Base-by-base conservation (phyloP, 2,113 vertebrate genomes). In the Carollia perspicillata region DNA sequence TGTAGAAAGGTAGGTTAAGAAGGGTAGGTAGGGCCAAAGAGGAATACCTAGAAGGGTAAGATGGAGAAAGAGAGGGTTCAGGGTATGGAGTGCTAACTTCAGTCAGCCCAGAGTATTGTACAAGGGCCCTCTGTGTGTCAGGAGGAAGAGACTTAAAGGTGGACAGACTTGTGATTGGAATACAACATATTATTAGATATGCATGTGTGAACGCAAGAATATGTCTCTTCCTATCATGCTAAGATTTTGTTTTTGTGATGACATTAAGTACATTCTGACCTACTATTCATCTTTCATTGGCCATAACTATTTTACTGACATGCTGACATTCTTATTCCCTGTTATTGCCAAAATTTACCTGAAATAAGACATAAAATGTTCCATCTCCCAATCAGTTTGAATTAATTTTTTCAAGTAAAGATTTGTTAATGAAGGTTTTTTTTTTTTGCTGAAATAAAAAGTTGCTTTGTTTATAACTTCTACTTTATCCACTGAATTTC, bases 381-480 rank as follows among this genome's bases (percentile, higher is more conserved):
- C 18, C 1, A 84, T 12, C 71, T 72, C 8, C 8, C 16, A 84
- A 2, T 2, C 74, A 66, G 3, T 74, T 84, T 90, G 13, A 80
- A 81, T 86, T 69, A 89, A 77, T 66, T 95, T 91, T 75, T 83
- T 83, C n/a, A 84, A 84, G 33, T 84, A n/a, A 84, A 91, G 12
- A 87, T 90, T 85, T 77, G 20, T 78, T 92, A 69, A 79, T 85
- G 30, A 88, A 5, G 6, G 28, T 30, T 63, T 3, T 13, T 88
- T 3, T 13, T 88, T 83, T 95, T 84, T 77, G 65, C 28, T 88
- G 3, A 92, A 89, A 65, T 79, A 58, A 14, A 90, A 80, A 65
- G 33, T 80, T 83, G 55, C 33, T 96, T 85, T 89, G 42, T 89
- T 96, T 93, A 47, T 85, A 90, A 77, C 11, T 88, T 90, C 63